Evolutionary conservation across 2,888 invertebrate genomes (phyloP).

Genomic region (Drosophila quasianomalipes): DNA sequence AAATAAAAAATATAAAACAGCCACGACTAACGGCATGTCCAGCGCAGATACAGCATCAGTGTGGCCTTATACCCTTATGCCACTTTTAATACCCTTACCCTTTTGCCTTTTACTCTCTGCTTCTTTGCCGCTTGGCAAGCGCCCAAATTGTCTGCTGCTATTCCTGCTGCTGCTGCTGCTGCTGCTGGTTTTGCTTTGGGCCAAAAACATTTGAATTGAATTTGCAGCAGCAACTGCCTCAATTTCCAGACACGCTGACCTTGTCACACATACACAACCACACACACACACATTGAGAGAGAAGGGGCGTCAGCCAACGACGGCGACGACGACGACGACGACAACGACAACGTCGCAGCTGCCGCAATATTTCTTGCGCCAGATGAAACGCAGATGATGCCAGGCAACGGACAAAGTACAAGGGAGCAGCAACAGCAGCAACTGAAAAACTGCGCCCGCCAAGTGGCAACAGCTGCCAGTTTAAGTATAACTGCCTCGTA

Average conservation of each 20-base stretch:
- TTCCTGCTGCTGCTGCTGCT: conserved; percentile 45
- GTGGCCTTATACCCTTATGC: conserved; percentile 21
- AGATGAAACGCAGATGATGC: conserved; percentile 85
- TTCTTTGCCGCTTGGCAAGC: conserved; percentile 64
- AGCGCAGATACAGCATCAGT: conserved; percentile 63
- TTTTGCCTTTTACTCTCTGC: conserved; percentile 1
- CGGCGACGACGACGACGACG: conserved; percentile 34
- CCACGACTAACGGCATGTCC: conserved; percentile 70
- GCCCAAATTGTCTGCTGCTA: conserved; percentile 76
- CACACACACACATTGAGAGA: conserved; percentile 10
- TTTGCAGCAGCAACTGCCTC: conserved; percentile 68
- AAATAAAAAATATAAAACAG: conserved; percentile 24
- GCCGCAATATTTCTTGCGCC: conserved; percentile 84
- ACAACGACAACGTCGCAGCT: conserved; percentile 67
- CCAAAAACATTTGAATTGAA: conserved; percentile 76
- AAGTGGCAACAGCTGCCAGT: conserved; percentile 74
- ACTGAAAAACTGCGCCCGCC: conserved; percentile 72
- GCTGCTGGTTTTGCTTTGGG: conserved; percentile 43
- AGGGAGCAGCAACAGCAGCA: conserved; percentile 34
- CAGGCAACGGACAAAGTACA: conserved; percentile 39
- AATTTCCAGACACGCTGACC: conserved; percentile 78
- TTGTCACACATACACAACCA: conserved; percentile 66
- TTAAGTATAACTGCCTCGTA: conserved; percentile 37
- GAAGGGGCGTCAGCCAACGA: conserved; percentile 56
- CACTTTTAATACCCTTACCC: conserved; percentile 13